A percentile compares a stretch with the other conserved stretches of the same genome.
phyloP scores from a whole-genome alignment of 2,113 vertebrate genomes.

The Archocentrus centrarchus region DNA sequence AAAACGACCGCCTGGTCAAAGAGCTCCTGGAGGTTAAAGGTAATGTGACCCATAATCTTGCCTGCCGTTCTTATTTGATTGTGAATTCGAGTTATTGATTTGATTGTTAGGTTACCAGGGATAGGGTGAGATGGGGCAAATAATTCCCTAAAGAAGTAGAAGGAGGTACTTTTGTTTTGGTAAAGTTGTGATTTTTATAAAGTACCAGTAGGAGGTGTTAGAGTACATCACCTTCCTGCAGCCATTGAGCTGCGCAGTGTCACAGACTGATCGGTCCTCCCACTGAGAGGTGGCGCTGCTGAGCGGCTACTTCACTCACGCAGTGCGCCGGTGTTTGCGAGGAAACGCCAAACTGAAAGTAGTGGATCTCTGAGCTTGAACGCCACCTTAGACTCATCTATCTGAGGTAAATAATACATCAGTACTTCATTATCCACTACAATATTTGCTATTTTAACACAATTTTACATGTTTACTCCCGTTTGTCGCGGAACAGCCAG shows the following conservation, averaged over 20 bases:
- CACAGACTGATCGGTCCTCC: slow-evolving; percentile 33
- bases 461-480: fast-evolving
- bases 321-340: slow-evolving; percentile 8
- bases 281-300: slow-evolving; percentile 33
- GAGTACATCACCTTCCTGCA: not conserved
- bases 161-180: not conserved
- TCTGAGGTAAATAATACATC: slow-evolving; percentile 4
- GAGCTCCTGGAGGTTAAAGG: too few relatives aligned
- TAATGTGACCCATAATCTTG: too few relatives aligned
- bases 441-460: fast-evolving
- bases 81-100: too few relatives aligned
- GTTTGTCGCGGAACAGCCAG: not conserved
- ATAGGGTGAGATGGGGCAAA: too few relatives aligned
- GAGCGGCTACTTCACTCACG: not conserved
- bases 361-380: not conserved
- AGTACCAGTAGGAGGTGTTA: not conserved
- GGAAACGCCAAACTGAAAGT: slow-evolving; percentile 71
- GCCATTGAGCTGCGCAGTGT: not conserved
- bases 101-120: too few relatives aligned
- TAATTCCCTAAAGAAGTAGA: not conserved
- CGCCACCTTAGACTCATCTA: not conserved
- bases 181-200: not conserved
- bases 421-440: fast-evolving
- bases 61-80: too few relatives aligned
- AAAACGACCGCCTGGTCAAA: too few relatives aligned